Evolutionary conservation across 1,140 invertebrate species (phyloP).

Genomic region (Cyclargus thomasi): DNA sequence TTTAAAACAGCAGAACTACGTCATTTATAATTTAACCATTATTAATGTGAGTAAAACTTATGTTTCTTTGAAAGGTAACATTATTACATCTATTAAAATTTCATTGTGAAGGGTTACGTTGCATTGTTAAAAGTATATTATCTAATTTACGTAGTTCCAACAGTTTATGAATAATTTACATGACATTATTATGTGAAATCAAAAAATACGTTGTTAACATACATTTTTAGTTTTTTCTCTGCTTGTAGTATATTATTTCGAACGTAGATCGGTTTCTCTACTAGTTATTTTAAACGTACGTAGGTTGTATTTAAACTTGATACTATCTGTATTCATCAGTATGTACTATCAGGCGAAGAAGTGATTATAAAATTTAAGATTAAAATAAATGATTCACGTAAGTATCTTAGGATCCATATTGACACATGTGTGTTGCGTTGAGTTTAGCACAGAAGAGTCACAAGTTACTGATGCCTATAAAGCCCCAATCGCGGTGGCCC

Average conservation of each 20-base stretch:
- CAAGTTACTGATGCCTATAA: conserved; percentile 1
- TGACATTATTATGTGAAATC: neutral
- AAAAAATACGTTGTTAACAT: no score
- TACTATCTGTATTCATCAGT: no score
- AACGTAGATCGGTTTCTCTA: no score
- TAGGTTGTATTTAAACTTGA: no score
- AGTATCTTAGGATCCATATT: no score
- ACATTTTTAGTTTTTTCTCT: no score
- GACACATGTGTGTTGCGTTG: no score
- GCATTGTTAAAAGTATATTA: neutral
- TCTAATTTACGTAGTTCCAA: neutral
- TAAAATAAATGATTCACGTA: no score
- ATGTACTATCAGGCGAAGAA: no score
- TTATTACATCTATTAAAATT: neutral
- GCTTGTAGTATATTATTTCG: no score
- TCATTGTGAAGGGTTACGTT: neutral
- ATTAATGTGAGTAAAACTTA: neutral
- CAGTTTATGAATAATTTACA: neutral
- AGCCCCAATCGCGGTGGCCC: conserved; percentile 26
- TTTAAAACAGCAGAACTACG: neutral
- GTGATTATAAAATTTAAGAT: no score
- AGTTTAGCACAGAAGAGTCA: neutral
- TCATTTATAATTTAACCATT: neutral
- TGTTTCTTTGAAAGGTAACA: neutral
- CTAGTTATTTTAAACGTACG: no score